phyloP scores from a whole-genome alignment of 2,797 vertebrate genomes.

The Lateolabrax maculatus region DNA sequence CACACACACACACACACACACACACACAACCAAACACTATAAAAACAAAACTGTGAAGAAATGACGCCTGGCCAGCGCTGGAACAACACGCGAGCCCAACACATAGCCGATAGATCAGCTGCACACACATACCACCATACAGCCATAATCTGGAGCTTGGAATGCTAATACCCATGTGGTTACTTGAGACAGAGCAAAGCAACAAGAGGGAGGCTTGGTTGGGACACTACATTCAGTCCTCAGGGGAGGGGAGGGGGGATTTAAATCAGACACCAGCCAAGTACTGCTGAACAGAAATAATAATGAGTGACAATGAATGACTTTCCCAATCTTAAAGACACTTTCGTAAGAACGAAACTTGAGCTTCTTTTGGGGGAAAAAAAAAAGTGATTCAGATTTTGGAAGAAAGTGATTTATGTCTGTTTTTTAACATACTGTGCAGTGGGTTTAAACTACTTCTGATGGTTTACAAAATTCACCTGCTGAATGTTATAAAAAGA shows the following conservation, averaged over 20 bases:
- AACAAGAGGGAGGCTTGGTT: conserved; percentile 27
- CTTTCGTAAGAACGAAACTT: not conserved
- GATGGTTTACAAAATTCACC: not conserved
- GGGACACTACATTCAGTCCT: conserved; percentile 30
- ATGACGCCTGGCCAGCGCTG: conserved; percentile 42
- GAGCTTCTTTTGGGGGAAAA: too few relatives aligned
- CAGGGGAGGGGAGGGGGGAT: not conserved
- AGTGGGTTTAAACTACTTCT: not conserved
- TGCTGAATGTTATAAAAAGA: not conserved
- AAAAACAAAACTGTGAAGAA: conserved; percentile 69
- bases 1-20: conserved; percentile 9
- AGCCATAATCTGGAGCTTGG: conserved; percentile 66
- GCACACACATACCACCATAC: conserved; percentile 53
- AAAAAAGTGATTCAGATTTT: not conserved
- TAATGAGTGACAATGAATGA: not conserved
- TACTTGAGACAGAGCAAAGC: conserved; percentile 62
- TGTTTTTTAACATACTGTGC: not conserved
- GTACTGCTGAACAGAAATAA: not conserved
- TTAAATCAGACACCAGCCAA: conserved; percentile 8
- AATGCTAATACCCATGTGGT: conserved; percentile 70
- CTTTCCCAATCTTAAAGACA: not conserved
- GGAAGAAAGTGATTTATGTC: not conserved
- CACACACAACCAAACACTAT: conserved; percentile 39
- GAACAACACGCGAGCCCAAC: conserved; percentile 50
- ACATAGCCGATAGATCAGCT: conserved; percentile 58